phyloP scores from a whole-genome alignment of 2,113 vertebrate species.

The Procapra przewalskii region DNA sequence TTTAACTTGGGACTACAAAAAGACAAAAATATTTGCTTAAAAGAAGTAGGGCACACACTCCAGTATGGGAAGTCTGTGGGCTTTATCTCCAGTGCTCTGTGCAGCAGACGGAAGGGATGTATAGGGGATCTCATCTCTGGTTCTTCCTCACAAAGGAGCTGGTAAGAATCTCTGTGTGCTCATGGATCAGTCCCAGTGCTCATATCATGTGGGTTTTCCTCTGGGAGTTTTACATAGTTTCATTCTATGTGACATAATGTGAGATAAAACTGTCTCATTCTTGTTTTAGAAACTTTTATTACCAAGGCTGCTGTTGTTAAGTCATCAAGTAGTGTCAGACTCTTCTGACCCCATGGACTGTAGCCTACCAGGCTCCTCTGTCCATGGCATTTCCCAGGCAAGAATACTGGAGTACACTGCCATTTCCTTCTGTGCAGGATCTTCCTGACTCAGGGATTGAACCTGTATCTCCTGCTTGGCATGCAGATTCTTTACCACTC shows the following conservation, averaged over 20 bases:
- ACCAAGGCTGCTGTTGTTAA: not conserved
- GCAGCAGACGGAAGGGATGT: not conserved
- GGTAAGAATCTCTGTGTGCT: not conserved
- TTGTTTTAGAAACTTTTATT: not conserved
- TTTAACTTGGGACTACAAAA: not conserved
- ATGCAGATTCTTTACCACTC: not conserved
- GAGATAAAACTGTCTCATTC: not conserved
- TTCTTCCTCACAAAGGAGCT: not conserved
- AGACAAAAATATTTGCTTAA: not conserved
- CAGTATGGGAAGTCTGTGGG: not conserved
- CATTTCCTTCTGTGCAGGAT: not conserved
- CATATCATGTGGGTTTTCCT: not conserved
- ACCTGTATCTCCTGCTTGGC: not conserved
- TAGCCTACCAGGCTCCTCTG: not conserved
- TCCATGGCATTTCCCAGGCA: not conserved
- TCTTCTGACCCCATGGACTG: not conserved
- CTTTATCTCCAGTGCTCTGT: not conserved
- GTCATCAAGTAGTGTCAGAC: not conserved
- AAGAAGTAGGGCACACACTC: not conserved
- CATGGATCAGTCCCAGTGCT: not conserved
- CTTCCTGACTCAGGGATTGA: not conserved
- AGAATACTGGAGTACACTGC: not conserved
- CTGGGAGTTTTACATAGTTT: not conserved
- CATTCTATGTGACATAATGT: not conserved
- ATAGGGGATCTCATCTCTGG: not conserved